A percentile compares a stretch with the other conserved stretches of the same genome.
phyloP scores from a whole-genome alignment of 2,113 vertebrate species.

The Hemichromis elongatus region DNA sequence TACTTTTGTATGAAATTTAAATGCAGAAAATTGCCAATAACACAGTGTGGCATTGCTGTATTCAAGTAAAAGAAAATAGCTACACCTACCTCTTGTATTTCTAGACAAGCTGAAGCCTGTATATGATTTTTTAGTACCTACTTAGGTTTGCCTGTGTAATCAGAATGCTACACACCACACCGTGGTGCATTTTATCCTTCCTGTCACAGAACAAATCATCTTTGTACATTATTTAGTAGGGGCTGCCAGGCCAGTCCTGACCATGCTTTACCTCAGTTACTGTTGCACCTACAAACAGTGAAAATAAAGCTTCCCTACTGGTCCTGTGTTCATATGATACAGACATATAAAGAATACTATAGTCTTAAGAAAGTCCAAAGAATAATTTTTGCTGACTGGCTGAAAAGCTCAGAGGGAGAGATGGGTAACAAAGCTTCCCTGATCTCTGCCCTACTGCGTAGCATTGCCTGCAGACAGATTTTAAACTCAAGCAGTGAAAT shows the following conservation, averaged over 20 bases:
- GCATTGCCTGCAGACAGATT: background rate
- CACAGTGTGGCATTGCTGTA: background rate
- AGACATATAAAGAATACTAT: background rate
- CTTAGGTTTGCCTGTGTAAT: background rate
- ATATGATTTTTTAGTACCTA: background rate
- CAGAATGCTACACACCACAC: background rate
- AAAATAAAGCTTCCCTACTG: background rate
- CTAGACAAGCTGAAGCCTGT: background rate
- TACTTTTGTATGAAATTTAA: background rate
- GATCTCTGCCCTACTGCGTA: constrained; percentile 23
- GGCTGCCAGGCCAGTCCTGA: background rate
- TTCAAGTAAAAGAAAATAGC: background rate
- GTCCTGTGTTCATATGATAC: background rate
- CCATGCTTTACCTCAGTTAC: background rate
- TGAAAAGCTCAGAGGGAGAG: background rate
- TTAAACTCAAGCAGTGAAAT: background rate
- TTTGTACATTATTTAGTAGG: background rate
- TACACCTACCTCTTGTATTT: background rate
- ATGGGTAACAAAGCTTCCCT: constrained; percentile 10
- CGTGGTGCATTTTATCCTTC: background rate
- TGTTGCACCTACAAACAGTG: background rate
- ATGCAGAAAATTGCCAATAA: background rate
- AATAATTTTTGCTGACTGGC: constrained; percentile 8
- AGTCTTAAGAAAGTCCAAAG: background rate
- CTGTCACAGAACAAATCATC: background rate